phyloP scores from a whole-genome alignment of 2,797 vertebrate genomes.

The Tiaroga cobitis region DNA sequence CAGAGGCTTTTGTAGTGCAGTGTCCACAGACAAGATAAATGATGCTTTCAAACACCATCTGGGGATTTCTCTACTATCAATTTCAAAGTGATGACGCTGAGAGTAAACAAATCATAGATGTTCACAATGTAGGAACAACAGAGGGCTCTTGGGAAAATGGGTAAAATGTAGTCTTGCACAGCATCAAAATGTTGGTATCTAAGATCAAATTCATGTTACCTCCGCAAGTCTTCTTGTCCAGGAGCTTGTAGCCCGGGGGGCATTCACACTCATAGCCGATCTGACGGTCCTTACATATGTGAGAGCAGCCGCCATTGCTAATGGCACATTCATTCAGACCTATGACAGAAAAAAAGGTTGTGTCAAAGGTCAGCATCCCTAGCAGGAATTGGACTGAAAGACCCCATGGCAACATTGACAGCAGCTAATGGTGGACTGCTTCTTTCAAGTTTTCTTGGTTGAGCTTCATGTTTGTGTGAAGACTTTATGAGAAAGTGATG shows the following conservation, averaged over 20 bases:
- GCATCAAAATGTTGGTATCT: background rate
- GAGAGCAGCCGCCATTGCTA: constrained; percentile 96
- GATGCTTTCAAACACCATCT: constrained; percentile 20
- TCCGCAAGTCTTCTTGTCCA: constrained; percentile 97
- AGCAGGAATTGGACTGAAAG: constrained; percentile 33
- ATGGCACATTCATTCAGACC: constrained; percentile 90
- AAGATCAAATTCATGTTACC: constrained; percentile 78
- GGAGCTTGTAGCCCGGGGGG: constrained; percentile 91
- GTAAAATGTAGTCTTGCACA: background rate
- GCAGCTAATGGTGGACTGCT: constrained; percentile 40
- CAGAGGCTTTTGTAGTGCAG: background rate
- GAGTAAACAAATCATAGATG: constrained; percentile 31
- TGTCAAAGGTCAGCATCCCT: constrained; percentile 54
- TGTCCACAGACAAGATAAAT: constrained; percentile 36
- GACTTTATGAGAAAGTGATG: constrained; percentile 54
- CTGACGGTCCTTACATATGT: constrained; percentile 91
- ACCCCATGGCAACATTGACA: constrained; percentile 45
- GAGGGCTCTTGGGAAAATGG: background rate
- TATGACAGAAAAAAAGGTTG: constrained; percentile 62
- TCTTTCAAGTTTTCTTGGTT: constrained; percentile 35
- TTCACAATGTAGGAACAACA: background rate
- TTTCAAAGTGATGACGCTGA: background rate
- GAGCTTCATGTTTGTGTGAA: constrained; percentile 35
- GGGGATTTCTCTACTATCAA: constrained; percentile 26
- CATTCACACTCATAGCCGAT: constrained; percentile 94